Conservation (phyloP, 2,888 invertebrate genomes). For the Drosophila vallismaia region DNA sequence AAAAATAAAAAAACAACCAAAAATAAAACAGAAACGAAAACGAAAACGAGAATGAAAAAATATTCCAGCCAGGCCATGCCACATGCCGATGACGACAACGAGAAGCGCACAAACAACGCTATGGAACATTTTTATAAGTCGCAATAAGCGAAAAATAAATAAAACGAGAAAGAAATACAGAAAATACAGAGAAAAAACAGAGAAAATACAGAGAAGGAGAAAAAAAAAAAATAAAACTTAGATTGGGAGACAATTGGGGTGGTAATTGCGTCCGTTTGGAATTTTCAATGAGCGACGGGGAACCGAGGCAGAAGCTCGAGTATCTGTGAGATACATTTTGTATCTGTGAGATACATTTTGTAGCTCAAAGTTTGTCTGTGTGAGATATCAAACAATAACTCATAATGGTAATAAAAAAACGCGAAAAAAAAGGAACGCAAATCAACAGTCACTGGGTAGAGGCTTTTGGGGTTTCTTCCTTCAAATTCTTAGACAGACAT, state of each 20-base stretch:
- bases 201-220: conserved; percentile 12
- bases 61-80: conserved; percentile 15
- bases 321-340: conserved; percentile 2
- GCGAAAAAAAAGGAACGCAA: conserved; percentile 15
- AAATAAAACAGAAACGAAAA: background rate
- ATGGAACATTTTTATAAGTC: conserved; percentile 61
- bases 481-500: conserved; percentile 28
- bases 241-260: conserved; percentile 56
- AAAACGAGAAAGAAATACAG: conserved; percentile 47
- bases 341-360: conserved; percentile 1
- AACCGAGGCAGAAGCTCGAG: conserved; percentile 23
- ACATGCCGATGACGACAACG: conserved; percentile 40
- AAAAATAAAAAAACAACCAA: conserved; percentile 8
- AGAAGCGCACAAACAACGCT: conserved; percentile 46
- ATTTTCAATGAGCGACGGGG: conserved; percentile 41
- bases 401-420: conserved; percentile 34
- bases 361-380: background rate
- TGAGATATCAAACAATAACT: conserved; percentile 44
- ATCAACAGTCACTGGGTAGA: conserved; percentile 23
- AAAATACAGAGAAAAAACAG: conserved; percentile 14
- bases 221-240: conserved; percentile 17
- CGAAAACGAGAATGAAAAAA: conserved; percentile 16
- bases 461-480: background rate
- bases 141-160: conserved; percentile 73
- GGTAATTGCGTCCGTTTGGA: conserved; percentile 51